A percentile compares a stretch with the other conserved stretches of the same genome.
phyloP scores from a whole-genome alignment of 2,113 vertebrate species.

The Vireo altiloquus region DNA sequence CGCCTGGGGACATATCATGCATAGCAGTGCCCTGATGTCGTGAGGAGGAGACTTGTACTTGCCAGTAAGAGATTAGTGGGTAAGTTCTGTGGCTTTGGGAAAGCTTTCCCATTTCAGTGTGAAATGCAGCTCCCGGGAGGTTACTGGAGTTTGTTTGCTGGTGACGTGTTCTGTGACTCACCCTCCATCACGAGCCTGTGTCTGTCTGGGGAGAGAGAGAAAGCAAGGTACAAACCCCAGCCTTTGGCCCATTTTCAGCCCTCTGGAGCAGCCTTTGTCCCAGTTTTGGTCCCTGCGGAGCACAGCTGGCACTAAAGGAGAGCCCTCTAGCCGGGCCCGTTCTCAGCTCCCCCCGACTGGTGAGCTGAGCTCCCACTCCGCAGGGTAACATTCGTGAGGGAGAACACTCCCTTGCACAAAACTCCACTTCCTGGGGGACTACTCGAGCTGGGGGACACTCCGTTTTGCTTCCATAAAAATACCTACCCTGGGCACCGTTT shows the following conservation, averaged over 20 bases:
- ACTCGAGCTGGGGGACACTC: not conserved
- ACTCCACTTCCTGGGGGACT: not conserved
- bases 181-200: not conserved
- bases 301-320: not conserved
- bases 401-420: not conserved
- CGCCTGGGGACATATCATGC: rapidly evolving
- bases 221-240: not conserved
- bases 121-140: not conserved
- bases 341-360: rapidly evolving
- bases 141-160: constrained; percentile 39
- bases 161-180: constrained; percentile 35
- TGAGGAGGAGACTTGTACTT: not conserved
- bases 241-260: not conserved
- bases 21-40: not conserved
- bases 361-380: not conserved
- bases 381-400: too few species aligned
- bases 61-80: not conserved
- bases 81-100: not conserved
- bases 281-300: not conserved
- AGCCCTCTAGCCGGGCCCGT: not conserved
- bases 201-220: not conserved
- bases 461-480: not conserved
- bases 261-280: not conserved
- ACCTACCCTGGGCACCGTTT: rapidly evolving
- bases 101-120: not conserved